Conservation (phyloP, 2,797 vertebrate species). For the Smutsia gigantea region DNA sequence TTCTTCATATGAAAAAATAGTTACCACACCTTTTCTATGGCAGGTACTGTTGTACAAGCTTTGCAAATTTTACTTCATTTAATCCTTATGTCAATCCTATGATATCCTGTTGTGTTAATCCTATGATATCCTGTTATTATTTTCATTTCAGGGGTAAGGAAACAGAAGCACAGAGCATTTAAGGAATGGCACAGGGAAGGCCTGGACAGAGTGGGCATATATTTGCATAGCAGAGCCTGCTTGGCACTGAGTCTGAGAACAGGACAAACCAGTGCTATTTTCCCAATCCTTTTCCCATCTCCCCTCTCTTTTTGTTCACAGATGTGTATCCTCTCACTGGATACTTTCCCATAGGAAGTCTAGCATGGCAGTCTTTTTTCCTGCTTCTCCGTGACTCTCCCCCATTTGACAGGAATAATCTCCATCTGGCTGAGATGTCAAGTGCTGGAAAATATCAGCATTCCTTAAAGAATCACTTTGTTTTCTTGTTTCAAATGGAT, state of each 20-base stretch:
- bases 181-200: not conserved
- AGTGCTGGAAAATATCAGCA: slow-evolving; percentile 54
- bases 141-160: not conserved
- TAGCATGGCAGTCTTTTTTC: not conserved
- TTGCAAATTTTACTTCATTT: not conserved
- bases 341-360: not conserved
- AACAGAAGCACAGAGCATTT: not conserved
- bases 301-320: not conserved
- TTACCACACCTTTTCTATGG: not conserved
- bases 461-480: slow-evolving; percentile 64
- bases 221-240: rapidly evolving
- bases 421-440: slow-evolving; percentile 12
- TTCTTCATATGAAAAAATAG: not conserved
- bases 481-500: slow-evolving; percentile 77
- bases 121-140: not conserved
- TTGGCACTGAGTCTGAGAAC: not conserved
- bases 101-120: too few species aligned
- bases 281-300: not conserved
- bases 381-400: not conserved
- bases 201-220: not conserved
- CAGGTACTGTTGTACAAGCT: not conserved
- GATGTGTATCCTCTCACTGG: not conserved
- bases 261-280: not conserved
- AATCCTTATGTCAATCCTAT: not conserved
- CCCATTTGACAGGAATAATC: not conserved